Evolutionary conservation across 2,888 invertebrate species (phyloP), one percentile per base, ranked within the genome.

Genomic region (Leucoptera coffeella): DNA sequence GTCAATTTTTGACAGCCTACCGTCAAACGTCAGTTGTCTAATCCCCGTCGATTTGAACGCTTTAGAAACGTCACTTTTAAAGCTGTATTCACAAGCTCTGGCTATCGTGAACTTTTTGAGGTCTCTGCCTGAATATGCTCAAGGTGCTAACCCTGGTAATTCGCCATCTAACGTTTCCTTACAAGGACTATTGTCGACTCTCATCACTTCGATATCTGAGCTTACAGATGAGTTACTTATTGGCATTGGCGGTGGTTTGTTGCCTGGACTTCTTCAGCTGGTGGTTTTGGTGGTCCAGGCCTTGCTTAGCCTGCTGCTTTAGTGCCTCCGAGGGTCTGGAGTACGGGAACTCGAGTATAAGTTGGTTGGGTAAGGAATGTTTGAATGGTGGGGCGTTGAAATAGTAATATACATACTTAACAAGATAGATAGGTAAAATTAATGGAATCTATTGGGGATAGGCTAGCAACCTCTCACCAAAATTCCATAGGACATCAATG

Each of bases 1-100:
- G 0, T 67, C 67, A 1, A 62, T 67, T 31, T 67, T 69, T 36
- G 67, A 69, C 34, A 62, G 65, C 0, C 43, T 69, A 0, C 67
- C 67, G 0, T 45, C 67, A 0, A 50, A 60, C 0, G 48, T 69
- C 15, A 59, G 57, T 38, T 53, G 55, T 24, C 35, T 65, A 13
- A 64, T 69, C 4, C 67, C 67, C 0, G 58, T 69, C 0, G 67
- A 69, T 29, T 31, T 69, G 0, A 52, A 59, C 0, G 65, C 67
- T 0, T 34, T 69, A 21, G 69, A 69, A 23, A 67, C 67, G 0
- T 64, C 64, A 0, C 35, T 69, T 0, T 39, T 69, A 0, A 69
- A 67, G 14, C 40, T 69, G 0, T 69, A 69, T 22, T 67, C 67
- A 0, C 67, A 69, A 31, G 67, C 67, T 0, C 32, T 69, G 1